Evolutionary conservation across 2,797 vertebrate genomes (phyloP).

Genomic region (Channallabes apus): DNA sequence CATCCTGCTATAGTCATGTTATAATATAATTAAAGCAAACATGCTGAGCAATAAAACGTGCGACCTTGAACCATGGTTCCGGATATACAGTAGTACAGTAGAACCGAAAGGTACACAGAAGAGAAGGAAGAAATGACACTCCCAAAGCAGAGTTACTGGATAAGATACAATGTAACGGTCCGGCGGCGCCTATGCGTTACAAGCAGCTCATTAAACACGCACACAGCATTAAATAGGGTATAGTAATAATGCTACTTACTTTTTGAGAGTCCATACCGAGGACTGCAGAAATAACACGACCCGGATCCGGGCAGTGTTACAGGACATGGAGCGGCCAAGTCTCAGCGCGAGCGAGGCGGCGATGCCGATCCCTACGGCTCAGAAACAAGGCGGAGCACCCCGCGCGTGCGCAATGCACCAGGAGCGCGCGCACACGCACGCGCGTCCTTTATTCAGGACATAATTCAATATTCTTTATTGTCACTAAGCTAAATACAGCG

Average conservation of each 20-base stretch:
- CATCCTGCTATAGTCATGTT: neutral
- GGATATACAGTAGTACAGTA: neutral
- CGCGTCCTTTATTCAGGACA: neutral
- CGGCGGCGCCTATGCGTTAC: neutral
- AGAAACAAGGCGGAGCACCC: conserved; percentile 52
- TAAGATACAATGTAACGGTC: neutral
- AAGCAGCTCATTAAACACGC: neutral
- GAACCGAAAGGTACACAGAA: neutral
- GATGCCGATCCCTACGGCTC: conserved; percentile 11
- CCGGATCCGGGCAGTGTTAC: conserved; percentile 29
- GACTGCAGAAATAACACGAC: conserved; percentile 16
- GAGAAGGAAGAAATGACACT: neutral
- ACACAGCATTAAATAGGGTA: neutral
- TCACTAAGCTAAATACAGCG: too few relatives aligned
- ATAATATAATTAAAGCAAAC: neutral
- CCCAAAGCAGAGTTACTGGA: neutral
- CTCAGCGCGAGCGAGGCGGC: conserved; percentile 39
- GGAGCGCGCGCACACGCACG: neutral
- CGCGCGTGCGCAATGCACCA: conserved; percentile 50
- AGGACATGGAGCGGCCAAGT: conserved; percentile 50
- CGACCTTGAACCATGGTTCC: neutral
- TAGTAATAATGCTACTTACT: conserved; percentile 51
- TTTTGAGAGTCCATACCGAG: conserved; percentile 63
- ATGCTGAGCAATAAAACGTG: neutral
- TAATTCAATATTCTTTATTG: too few relatives aligned